These are phyloP conservation scores for Sebastes melanostomus DNA, from an alignment of 2,797 vertebrate species.

Conservation along the genomic window DNA sequence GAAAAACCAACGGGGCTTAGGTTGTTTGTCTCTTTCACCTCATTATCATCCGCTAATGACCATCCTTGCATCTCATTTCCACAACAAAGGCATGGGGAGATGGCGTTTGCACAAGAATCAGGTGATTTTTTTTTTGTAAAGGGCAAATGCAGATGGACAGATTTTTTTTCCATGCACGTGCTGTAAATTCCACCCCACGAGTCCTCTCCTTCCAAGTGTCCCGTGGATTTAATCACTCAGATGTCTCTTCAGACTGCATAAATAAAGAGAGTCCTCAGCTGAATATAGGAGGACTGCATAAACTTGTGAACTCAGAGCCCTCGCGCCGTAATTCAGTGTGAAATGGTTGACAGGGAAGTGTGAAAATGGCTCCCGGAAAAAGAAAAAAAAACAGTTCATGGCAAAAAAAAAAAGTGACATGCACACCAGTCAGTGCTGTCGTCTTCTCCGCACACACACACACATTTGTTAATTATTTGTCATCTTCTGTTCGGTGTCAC, in stretches of 20 bases:
- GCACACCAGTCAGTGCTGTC: conserved; percentile 25
- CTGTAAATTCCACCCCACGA: conserved; percentile 25
- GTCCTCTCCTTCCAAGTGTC: conserved; percentile 23
- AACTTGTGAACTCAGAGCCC: conserved; percentile 50
- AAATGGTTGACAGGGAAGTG: conserved; percentile 66
- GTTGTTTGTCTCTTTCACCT: conserved; percentile 84
- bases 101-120: conserved; percentile 60
- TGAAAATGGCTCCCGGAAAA: conserved; percentile 52
- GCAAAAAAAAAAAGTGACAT: conserved; percentile 39
- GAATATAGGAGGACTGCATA: conserved; percentile 32
- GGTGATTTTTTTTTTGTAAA: conserved; percentile 40
- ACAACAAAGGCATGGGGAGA: conserved; percentile 70
- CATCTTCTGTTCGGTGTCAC: conserved; percentile 53
- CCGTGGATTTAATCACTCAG: conserved; percentile 49
- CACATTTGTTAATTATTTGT: conserved; percentile 67
- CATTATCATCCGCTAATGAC: conserved; percentile 85
- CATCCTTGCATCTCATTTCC: conserved; percentile 82
- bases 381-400: conserved; percentile 4
- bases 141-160: conserved; percentile 46
- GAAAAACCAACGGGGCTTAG: conserved; percentile 83
- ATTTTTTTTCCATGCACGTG: neutral
- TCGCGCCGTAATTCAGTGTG: conserved; percentile 59
- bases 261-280: conserved; percentile 51
- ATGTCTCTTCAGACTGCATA: conserved; percentile 56
- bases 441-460: neutral